Evolutionary conservation across 2,888 invertebrate genomes (phyloP), one percentile per base, ranked within the genome.

Genomic region (Elegia similella): DNA sequence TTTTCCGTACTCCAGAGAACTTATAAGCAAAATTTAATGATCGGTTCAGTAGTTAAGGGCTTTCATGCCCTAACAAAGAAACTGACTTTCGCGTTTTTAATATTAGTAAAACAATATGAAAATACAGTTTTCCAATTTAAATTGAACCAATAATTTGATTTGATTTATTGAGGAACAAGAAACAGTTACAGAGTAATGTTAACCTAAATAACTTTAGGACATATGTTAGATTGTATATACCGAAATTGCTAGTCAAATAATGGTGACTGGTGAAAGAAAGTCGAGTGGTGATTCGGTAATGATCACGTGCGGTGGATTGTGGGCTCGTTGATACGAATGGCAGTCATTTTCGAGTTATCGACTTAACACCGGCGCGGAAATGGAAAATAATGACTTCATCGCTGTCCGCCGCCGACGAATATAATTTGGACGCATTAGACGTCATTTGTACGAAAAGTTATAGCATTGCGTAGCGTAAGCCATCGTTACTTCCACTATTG

Each of bases 341-440:
- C 80, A 78, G 86, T 90, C 82, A 90, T 90, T 91, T 90, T 90
- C 90, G 86, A 90, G 86, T 91, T 91, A 90, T 89, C 90, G 88
- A 86, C 84, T 88, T 86, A 82, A 79, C 86, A 78, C 86, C 73
- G 73, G 68, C 75, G 78, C 85, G 89, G 88, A 90, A 91, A 91
- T 88, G 85, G 83, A 84, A 86, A 86, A 87, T 90, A 91, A 90
- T 91, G 86, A 86, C 90, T 90, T 90, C 85, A 91, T 90, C 76
- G 81, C 73, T 69, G 76, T 80, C 76, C 76, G 80, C 78, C 73
- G 75, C 72, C 75, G 78, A 83, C 82, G 76, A 80, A 82, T 81
- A 84, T 85, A 85, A 88, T 90, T 88, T 85, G 80, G 78, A 70
- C 76, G 76, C 78, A 88, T 89, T 89, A 86, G 79, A 72, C 75